These are phyloP conservation scores for Circaetus gallicus DNA, from an alignment of 2,113 vertebrate species.

Conservation along the genomic window DNA sequence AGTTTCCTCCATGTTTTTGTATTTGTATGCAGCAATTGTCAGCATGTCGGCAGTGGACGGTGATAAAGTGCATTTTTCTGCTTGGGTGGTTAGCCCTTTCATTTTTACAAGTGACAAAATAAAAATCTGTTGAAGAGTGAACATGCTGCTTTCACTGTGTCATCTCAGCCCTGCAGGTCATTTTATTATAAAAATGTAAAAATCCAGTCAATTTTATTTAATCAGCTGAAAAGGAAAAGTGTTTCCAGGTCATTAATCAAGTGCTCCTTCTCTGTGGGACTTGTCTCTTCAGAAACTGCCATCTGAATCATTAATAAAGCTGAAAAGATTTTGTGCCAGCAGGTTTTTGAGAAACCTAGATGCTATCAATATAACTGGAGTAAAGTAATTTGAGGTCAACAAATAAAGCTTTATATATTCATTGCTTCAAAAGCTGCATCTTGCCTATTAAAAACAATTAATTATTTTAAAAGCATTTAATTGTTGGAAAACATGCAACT, in stretches of 20 bases:
- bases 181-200: constrained; percentile 97
- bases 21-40: constrained; percentile 83
- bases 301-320: constrained; percentile 87
- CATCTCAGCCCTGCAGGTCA: constrained; percentile 86
- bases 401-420: constrained; percentile 69
- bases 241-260: constrained; percentile 97
- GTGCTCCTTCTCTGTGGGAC: constrained; percentile 83
- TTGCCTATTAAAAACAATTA: constrained; percentile 59
- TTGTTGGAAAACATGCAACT: constrained; percentile 58
- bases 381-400: constrained; percentile 77
- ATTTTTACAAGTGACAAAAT: constrained; percentile 89
- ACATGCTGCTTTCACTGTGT: constrained; percentile 87
- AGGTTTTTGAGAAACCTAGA: constrained; percentile 78
- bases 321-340: constrained; percentile 76
- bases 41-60: constrained; percentile 79
- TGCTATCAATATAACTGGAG: constrained; percentile 77
- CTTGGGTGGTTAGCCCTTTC: constrained; percentile 86
- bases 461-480: constrained; percentile 66
- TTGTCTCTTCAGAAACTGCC: constrained; percentile 85
- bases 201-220: constrained; percentile 96
- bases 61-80: constrained; percentile 92
- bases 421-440: constrained; percentile 34
- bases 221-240: constrained; percentile 96
- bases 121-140: constrained; percentile 86
- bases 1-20: constrained; percentile 66